Evolutionary conservation across 2,888 invertebrate genomes (phyloP).

Genomic region (Poecilobothrus nobilitatus): DNA sequence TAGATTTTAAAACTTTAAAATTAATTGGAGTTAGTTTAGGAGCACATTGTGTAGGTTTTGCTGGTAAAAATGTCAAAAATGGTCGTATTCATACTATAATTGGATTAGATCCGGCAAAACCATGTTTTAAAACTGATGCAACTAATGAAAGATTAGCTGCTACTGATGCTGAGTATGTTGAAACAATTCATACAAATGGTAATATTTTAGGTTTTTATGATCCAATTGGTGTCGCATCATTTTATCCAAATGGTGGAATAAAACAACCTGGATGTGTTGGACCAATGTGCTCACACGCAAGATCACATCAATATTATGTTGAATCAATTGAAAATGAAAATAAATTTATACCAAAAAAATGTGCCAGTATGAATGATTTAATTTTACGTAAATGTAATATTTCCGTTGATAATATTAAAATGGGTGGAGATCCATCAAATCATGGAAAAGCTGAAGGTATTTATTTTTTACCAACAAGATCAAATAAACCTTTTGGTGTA

Average conservation of each 20-base stretch:
- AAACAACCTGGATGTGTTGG: slow-evolving; percentile 29
- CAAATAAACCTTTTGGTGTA: slow-evolving; percentile 13
- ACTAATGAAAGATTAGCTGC: slow-evolving; percentile 19
- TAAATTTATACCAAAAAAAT: neutral
- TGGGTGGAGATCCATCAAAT: slow-evolving; percentile 21
- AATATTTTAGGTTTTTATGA: slow-evolving; percentile 23
- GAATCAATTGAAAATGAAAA: slow-evolving; percentile 29
- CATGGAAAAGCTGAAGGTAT: slow-evolving; percentile 13
- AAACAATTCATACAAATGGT: slow-evolving; percentile 29
- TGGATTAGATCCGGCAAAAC: slow-evolving; percentile 29
- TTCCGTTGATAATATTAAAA: neutral
- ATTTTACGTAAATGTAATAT: neutral
- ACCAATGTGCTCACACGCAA: slow-evolving; percentile 21
- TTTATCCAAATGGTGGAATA: slow-evolving; percentile 30
- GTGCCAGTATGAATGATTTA: neutral
- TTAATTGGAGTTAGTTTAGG: slow-evolving; percentile 20
- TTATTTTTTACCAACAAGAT: slow-evolving; percentile 17
- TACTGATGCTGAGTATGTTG: slow-evolving; percentile 26
- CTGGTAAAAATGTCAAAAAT: slow-evolving; percentile 16
- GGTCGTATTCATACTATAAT: slow-evolving; percentile 16
- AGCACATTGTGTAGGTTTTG: slow-evolving; percentile 18
- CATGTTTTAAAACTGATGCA: slow-evolving; percentile 16
- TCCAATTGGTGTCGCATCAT: slow-evolving; percentile 27
- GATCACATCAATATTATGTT: slow-evolving; percentile 19
- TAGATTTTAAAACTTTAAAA: slow-evolving; percentile 14